These are phyloP conservation scores for Arbacia lixula DNA, from an alignment of 53 echinoderm and acorn worm genomes.

Conservation along the genomic window DNA sequence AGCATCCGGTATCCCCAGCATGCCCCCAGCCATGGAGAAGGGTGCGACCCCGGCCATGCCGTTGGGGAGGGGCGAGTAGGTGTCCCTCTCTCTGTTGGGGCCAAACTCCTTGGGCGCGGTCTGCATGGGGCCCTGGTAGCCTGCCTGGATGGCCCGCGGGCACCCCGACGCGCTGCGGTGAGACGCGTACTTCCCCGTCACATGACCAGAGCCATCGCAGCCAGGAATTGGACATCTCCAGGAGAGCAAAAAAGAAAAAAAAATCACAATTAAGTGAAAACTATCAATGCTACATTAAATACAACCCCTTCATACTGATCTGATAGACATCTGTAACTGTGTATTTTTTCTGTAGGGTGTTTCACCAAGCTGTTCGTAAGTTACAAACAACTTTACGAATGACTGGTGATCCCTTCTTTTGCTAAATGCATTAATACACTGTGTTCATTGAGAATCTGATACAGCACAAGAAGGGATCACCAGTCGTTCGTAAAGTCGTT, in stretches of 20 bases:
- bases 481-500: too few relatives aligned
- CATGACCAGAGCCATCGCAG: constrained; percentile 81
- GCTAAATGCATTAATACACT: too few relatives aligned
- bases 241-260: not conserved
- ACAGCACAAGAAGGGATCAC: too few relatives aligned
- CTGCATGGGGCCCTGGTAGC: constrained; percentile 63
- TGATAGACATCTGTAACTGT: too few relatives aligned
- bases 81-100: not conserved
- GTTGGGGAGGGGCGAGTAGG: not conserved
- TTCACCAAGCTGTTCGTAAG: too few relatives aligned
- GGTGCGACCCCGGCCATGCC: constrained; percentile 19
- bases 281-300: too few relatives aligned
- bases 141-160: constrained; percentile 62
- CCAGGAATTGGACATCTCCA: constrained; percentile 75
- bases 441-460: too few relatives aligned
- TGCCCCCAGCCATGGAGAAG: not conserved
- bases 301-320: too few relatives aligned
- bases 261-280: not conserved
- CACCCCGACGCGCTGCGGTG: constrained; percentile 85
- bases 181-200: constrained; percentile 81
- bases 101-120: constrained; percentile 23
- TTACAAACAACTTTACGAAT: too few relatives aligned
- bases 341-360: too few relatives aligned
- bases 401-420: too few relatives aligned
- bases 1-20: constrained; percentile 11